phyloP scores from a whole-genome alignment of 2,888 invertebrate genomes.

The Epistrophe eligans region DNA sequence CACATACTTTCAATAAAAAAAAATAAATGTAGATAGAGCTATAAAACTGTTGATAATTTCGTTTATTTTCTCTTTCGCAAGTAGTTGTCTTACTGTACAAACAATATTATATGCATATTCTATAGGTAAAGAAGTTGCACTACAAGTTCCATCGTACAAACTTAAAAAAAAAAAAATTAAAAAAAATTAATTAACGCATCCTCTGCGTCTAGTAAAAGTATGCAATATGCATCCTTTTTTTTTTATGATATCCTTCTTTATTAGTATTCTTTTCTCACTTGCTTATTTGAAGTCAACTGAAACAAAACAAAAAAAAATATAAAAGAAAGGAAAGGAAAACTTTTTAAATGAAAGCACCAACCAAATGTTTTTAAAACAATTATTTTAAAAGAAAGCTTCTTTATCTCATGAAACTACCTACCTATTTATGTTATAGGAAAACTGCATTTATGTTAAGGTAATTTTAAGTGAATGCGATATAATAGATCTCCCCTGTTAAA shows the following conservation, averaged over 20 bases:
- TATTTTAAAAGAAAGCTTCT: not conserved
- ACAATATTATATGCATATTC: not conserved
- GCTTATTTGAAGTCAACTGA: not conserved
- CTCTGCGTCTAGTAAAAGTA: conserved; percentile 44
- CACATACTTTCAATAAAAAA: conserved; percentile 3
- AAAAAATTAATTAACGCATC: conserved; percentile 69
- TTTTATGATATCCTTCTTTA: conserved; percentile 2
- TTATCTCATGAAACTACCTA: not conserved
- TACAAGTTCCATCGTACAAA: conserved; percentile 21
- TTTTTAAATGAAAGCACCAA: conserved; percentile 19
- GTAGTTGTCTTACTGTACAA: not conserved
- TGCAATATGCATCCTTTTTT: not conserved
- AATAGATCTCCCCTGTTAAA: too few species aligned
- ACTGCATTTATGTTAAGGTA: conserved; percentile 49
- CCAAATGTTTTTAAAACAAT: conserved; percentile 11
- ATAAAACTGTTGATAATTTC: conserved; percentile 9
- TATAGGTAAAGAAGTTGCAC: not conserved
- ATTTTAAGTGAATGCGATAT: conserved; percentile 50
- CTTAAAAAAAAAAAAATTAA: conserved; percentile 20
- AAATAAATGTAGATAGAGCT: not conserved
- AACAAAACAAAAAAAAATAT: not conserved
- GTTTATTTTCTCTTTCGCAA: not conserved
- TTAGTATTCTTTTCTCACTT: not conserved
- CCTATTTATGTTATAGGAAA: not conserved
- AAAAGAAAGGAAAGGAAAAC: conserved; percentile 34